Base-by-base conservation (phyloP, 2,113 vertebrate species). In the Riparia riparia region DNA sequence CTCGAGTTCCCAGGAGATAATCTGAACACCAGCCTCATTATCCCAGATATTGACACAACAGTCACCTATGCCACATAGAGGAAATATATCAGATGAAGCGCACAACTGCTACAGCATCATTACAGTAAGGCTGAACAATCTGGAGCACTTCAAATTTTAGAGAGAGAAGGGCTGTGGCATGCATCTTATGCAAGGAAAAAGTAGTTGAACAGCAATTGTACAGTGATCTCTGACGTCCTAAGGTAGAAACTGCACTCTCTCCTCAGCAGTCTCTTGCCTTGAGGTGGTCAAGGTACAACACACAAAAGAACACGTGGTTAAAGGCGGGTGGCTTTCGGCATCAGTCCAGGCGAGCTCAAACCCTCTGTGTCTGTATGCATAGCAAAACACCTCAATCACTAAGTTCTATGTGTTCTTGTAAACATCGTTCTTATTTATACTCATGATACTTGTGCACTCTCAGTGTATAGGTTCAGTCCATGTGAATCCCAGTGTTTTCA, bases 1-100 rank as follows among this genome's bases (percentile, higher is more conserved):
- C 41, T 88, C 0, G 6, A 64, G 70, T 76, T 95, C 82, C 81
- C 73, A 87, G 78, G 56, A 51, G 82, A 70, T 80, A 87, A 90
- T 80, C 66, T 70, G 76, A 90, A 77, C 68, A 73, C 91, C 78
- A 93, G 58, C 26, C 78, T 82, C 54, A 19, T 93, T 88, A 94
- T 69, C 34, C 57, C n/a, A 61, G 63, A 53, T 82, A 63, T n/a
- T 91, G 93, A 69, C 93, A 87, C 60, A 93, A 79, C 49, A 95
- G 41, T 69, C 63, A 50, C 54, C 70, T 42, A 12, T 80, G 42
- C 44, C 49, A 83, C 44, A 25, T 7, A 63, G 45, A 85, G 78
- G 82, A 88, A 85, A 31, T 53, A 26, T 2, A 20, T 88, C 51
- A 80, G 64, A 69, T 76, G 17, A 70, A 86, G 51, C 5, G 8